A percentile compares a stretch with the other conserved stretches of the same genome.
Evolutionary conservation across 2,888 invertebrate species (phyloP).

Genomic region (Xanthostigma xanthostigma): DNA sequence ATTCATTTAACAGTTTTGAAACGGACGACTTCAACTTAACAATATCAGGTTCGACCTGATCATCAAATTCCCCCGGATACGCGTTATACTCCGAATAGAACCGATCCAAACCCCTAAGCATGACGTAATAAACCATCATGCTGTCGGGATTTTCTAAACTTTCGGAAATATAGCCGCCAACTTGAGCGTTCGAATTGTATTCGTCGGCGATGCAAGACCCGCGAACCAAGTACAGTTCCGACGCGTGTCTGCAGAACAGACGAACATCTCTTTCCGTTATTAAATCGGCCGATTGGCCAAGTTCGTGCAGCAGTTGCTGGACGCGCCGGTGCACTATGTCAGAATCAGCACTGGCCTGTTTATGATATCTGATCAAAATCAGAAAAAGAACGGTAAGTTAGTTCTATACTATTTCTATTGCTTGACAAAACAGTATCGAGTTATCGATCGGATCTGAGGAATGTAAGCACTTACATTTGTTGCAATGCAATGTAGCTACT

Average conservation of each 20-base stretch:
- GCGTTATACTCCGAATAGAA: conserved; percentile 79
- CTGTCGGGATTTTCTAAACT: conserved; percentile 68
- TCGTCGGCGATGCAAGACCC: conserved; percentile 72
- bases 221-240: conserved; percentile 61
- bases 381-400: background rate
- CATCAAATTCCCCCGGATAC: conserved; percentile 75
- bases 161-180: conserved; percentile 2
- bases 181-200: conserved; percentile 36
- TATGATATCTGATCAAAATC: conserved; percentile 44
- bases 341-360: conserved; percentile 68
- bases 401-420: background rate
- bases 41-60: conserved; percentile 81
- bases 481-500: conserved; percentile 79
- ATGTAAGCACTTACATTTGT: conserved; percentile 43
- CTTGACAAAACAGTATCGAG: background rate
- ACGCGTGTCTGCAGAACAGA: conserved; percentile 76
- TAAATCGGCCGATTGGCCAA: conserved; percentile 56
- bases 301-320: conserved; percentile 59
- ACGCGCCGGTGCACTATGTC: conserved; percentile 70
- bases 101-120: conserved; percentile 78
- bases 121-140: conserved; percentile 77
- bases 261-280: conserved; percentile 56
- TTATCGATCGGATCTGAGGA: background rate
- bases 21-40: conserved; percentile 60
- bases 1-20: conserved; percentile 52